phyloP scores from a whole-genome alignment of 2,888 invertebrate species.

The Diloba caeruleocephala region DNA sequence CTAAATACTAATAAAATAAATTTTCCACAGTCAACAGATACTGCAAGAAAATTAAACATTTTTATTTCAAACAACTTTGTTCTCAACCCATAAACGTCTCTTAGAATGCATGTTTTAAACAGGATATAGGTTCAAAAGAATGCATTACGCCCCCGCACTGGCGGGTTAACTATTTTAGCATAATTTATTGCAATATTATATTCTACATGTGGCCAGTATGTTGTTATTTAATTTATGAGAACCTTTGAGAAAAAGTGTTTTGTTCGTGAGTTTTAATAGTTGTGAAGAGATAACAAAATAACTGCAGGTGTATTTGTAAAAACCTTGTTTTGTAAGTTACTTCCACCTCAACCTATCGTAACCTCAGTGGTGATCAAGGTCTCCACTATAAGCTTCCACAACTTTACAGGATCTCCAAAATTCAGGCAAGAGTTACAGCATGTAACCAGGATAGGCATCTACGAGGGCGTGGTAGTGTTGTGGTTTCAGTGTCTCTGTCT shows the following conservation, averaged over 20 bases:
- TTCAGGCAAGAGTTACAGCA: too few species aligned
- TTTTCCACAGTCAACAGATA: neutral
- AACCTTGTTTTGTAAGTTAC: neutral
- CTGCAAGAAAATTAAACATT: neutral
- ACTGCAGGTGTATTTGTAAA: neutral
- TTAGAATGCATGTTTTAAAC: neutral
- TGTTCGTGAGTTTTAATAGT: conserved; percentile 14
- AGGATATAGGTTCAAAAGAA: conserved; percentile 18
- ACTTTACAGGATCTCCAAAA: too few species aligned
- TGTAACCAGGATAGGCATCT: too few species aligned
- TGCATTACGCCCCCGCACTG: conserved; percentile 5
- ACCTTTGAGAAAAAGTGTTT: conserved; percentile 7
- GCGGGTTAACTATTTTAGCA: neutral
- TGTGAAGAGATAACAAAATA: neutral
- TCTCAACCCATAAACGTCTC: conserved; percentile 12
- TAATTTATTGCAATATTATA: conserved; percentile 31
- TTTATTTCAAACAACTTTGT: conserved; percentile 9
- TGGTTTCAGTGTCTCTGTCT: too few species aligned
- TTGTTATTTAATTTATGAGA: conserved; percentile 10
- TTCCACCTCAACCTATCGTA: too few species aligned
- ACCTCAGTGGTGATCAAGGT: too few species aligned
- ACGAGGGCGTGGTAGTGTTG: too few species aligned
- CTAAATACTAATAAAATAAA: neutral
- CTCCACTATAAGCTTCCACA: too few species aligned
- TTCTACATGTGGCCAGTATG: conserved; percentile 14